These are phyloP conservation scores for Pocota personata DNA, from an alignment of 2,888 invertebrate genomes.

Conservation along the genomic window DNA sequence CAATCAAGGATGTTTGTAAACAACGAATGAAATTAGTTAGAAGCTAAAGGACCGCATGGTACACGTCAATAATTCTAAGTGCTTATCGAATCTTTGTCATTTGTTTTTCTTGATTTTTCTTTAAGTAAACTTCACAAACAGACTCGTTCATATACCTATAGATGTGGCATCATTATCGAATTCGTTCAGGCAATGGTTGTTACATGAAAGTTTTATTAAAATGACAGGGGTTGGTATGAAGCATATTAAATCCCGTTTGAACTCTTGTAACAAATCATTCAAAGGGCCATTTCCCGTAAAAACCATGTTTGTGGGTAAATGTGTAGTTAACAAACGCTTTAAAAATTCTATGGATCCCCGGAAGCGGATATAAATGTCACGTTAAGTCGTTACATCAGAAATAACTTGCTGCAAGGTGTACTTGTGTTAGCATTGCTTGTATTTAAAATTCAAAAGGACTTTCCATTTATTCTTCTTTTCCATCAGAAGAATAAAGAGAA, in stretches of 20 bases:
- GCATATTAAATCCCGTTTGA: neutral
- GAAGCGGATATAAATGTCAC: conserved; percentile 58
- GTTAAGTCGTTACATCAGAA: conserved; percentile 49
- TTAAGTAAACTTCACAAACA: neutral
- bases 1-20: neutral
- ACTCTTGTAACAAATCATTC: conserved; percentile 3
- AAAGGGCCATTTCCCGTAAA: neutral
- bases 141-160: neutral
- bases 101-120: neutral
- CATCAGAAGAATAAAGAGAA: neutral
- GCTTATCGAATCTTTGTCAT: neutral
- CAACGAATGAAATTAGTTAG: neutral
- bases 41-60: neutral
- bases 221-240: neutral
- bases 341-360: conserved; percentile 46
- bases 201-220: neutral
- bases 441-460: conserved; percentile 40
- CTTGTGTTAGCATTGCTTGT: conserved; percentile 23
- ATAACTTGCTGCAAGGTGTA: conserved; percentile 41
- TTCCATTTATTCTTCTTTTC: conserved; percentile 7
- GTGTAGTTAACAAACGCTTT: conserved; percentile 18
- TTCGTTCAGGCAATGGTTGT: neutral
- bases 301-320: neutral
- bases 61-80: neutral
- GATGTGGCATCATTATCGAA: neutral